These are phyloP conservation scores for Sebastes glaucus DNA, from an alignment of 2,797 vertebrate genomes.

Conservation along the genomic window DNA sequence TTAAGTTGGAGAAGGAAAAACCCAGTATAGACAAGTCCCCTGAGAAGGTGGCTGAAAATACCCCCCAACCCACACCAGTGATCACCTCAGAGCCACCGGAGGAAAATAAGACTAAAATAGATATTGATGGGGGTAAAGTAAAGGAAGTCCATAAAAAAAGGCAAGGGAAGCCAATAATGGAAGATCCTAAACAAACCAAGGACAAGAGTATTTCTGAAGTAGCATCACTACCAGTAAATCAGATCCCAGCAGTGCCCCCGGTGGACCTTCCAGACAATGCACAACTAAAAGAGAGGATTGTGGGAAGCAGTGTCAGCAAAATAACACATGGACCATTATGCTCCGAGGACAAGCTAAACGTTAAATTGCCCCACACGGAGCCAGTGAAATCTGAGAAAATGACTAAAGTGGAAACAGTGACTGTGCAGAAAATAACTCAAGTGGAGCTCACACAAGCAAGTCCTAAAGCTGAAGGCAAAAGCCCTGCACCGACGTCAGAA, in stretches of 20 bases:
- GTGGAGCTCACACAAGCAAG: conserved; percentile 34
- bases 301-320: conserved; percentile 29
- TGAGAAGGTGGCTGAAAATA: conserved; percentile 21
- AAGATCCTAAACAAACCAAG: conserved; percentile 24
- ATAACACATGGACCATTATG: conserved; percentile 30
- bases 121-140: conserved; percentile 1
- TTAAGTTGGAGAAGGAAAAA: conserved; percentile 27
- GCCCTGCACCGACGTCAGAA: conserved; percentile 20
- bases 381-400: conserved; percentile 41
- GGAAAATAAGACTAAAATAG: conserved; percentile 23
- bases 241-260: conserved; percentile 23
- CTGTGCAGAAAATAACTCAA: conserved; percentile 45
- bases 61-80: not conserved
- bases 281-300: conserved; percentile 40
- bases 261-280: conserved; percentile 29
- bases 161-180: not conserved
- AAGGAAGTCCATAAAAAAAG: conserved; percentile 11
- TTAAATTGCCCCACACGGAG: conserved; percentile 23
- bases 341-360: conserved; percentile 11
- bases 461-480: conserved; percentile 39
- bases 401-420: conserved; percentile 62
- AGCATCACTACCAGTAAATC: not conserved
- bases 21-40: not conserved
- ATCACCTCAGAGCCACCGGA: conserved; percentile 13
- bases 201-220: conserved; percentile 12